These are phyloP conservation scores for Collichthys lucidus DNA, from an alignment of 2,113 vertebrate species.

Conservation along the genomic window DNA sequence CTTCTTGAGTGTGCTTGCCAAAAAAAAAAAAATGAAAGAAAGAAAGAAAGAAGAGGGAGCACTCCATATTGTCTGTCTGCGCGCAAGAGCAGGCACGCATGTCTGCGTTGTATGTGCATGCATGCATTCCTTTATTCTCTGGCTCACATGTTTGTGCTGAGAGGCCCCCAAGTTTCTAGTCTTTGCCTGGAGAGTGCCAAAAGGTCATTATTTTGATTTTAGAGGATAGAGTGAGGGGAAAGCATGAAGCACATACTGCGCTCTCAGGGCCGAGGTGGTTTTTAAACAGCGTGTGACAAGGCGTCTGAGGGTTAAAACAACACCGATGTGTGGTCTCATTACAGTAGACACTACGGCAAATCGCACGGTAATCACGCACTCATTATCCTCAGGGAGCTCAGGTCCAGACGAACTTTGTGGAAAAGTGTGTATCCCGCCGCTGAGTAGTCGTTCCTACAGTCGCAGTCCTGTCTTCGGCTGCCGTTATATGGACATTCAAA, in stretches of 20 bases:
- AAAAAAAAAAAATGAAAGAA: not conserved
- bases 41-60: not conserved
- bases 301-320: conserved; percentile 58
- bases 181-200: not conserved
- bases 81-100: not conserved
- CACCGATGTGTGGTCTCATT: conserved; percentile 66
- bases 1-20: not conserved
- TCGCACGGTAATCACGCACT: conserved; percentile 84
- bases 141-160: conserved; percentile 38
- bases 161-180: conserved; percentile 37
- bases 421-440: conserved; percentile 93
- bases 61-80: not conserved
- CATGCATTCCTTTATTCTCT: conserved; percentile 23
- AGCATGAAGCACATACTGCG: conserved; percentile 4
- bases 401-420: conserved; percentile 92
- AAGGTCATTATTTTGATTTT: conserved; percentile 54
- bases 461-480: conserved; percentile 91
- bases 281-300: conserved; percentile 7
- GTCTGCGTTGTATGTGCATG: conserved; percentile 19
- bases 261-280: not conserved
- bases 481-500: conserved; percentile 96
- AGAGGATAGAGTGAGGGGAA: conserved; percentile 11
- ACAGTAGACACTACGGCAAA: conserved; percentile 45
- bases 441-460: conserved; percentile 90
- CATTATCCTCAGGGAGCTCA: conserved; percentile 90